Evolutionary conservation across 2,888 invertebrate species (phyloP).

Genomic region (Trachelus troglodyta): DNA sequence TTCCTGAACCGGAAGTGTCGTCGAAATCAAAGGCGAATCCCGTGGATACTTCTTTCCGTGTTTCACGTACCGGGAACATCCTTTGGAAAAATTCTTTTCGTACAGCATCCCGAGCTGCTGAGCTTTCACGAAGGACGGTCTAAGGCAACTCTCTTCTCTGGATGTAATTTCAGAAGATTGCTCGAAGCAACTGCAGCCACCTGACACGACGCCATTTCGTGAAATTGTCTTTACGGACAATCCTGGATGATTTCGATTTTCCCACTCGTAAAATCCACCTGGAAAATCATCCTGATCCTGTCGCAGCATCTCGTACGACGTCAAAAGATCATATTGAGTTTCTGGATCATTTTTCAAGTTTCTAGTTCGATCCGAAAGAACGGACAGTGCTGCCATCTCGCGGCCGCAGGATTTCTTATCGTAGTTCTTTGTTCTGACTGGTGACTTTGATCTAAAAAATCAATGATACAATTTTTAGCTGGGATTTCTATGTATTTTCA

Average conservation of each 20-base stretch:
- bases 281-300: conserved; percentile 18
- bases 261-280: conserved; percentile 25
- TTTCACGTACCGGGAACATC: not conserved
- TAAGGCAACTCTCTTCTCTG: conserved; percentile 10
- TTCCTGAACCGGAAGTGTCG: not conserved
- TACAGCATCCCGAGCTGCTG: not conserved
- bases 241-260: conserved; percentile 23
- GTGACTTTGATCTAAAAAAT: not conserved
- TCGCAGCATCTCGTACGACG: not conserved
- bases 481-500: no score
- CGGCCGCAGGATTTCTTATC: not conserved
- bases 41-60: not conserved
- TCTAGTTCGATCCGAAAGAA: not conserved
- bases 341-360: not conserved
- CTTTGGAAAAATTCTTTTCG: not conserved
- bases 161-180: not conserved
- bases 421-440: not conserved
- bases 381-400: not conserved
- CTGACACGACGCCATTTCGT: not conserved
- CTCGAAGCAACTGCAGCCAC: not conserved
- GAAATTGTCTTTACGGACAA: not conserved
- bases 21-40: not conserved
- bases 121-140: conserved; percentile 18
- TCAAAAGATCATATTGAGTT: not conserved
- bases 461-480: no score